Conservation (phyloP, 2,888 invertebrate genomes). For the Synanthedon andrenaeformis region DNA sequence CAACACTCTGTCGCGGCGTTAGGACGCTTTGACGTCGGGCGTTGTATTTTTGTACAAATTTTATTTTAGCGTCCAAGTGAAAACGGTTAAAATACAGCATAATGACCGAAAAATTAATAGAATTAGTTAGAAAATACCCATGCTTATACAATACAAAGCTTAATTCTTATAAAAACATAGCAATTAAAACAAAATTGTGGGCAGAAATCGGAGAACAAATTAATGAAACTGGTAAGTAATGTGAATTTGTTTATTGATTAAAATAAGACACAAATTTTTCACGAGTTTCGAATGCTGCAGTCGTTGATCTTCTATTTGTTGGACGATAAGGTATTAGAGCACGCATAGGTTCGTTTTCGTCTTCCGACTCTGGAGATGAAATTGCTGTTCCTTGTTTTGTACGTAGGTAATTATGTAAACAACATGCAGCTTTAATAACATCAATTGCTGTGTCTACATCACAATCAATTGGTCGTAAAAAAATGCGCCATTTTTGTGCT, state of each 20-base stretch:
- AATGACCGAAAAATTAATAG: too few species aligned
- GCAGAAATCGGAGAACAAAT: not conserved
- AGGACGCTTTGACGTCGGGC: too few species aligned
- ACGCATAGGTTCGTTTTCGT: constrained; percentile 1
- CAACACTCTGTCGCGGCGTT: too few species aligned
- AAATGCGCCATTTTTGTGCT: constrained; percentile 3
- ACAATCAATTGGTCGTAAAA: constrained; percentile 2
- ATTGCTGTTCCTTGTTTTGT: constrained; percentile 1
- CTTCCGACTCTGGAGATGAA: not conserved
- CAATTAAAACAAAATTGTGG: too few species aligned
- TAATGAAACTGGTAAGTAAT: constrained; percentile 1
- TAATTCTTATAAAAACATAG: too few species aligned
- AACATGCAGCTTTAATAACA: constrained; percentile 3
- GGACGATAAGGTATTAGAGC: not conserved
- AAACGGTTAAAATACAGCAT: not conserved
- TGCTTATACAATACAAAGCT: too few species aligned
- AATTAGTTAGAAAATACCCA: too few species aligned
- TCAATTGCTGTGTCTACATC: constrained; percentile 6
- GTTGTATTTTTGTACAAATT: too few species aligned
- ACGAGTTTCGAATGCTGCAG: constrained; percentile 1
- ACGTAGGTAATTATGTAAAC: constrained; percentile 4
- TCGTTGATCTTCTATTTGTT: constrained; percentile 1
- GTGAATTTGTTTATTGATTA: not conserved
- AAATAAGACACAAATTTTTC: constrained; percentile 3
- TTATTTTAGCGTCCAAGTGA: too few species aligned